These are phyloP conservation scores for Metallyticus violacea DNA, from an alignment of 2,888 invertebrate genomes.

Conservation along the genomic window DNA sequence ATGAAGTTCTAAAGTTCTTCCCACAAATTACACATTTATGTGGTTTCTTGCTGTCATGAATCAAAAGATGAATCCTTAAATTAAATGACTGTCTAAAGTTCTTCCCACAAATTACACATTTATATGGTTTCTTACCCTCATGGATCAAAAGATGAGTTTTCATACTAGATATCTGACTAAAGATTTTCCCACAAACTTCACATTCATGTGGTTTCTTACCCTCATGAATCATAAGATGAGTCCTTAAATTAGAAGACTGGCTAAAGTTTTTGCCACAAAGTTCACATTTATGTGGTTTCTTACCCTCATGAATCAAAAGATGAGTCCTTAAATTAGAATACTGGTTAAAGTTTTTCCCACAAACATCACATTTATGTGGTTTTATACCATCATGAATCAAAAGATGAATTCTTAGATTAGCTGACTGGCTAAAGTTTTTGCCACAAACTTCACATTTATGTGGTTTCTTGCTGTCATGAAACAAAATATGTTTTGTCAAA, in stretches of 20 bases:
- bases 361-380: background rate
- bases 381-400: background rate
- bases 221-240: background rate
- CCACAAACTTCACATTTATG: background rate
- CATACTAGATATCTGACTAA: background rate
- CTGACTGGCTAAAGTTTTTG: background rate
- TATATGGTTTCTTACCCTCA: background rate
- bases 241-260: background rate
- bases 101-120: background rate
- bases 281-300: background rate
- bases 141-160: background rate
- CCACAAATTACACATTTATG: background rate
- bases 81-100: background rate
- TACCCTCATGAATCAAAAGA: background rate
- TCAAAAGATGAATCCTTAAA: background rate
- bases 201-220: background rate
- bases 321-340: background rate
- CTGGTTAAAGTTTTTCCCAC: background rate
- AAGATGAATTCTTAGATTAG: background rate
- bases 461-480: background rate
- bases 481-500: background rate
- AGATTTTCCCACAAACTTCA: background rate
- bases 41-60: background rate
- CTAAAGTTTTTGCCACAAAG: background rate
- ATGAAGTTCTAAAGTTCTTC: background rate